Evolutionary conservation across 2,797 vertebrate genomes (phyloP), one percentile per base, ranked within the genome.

Genomic region (Karalla daura): DNA sequence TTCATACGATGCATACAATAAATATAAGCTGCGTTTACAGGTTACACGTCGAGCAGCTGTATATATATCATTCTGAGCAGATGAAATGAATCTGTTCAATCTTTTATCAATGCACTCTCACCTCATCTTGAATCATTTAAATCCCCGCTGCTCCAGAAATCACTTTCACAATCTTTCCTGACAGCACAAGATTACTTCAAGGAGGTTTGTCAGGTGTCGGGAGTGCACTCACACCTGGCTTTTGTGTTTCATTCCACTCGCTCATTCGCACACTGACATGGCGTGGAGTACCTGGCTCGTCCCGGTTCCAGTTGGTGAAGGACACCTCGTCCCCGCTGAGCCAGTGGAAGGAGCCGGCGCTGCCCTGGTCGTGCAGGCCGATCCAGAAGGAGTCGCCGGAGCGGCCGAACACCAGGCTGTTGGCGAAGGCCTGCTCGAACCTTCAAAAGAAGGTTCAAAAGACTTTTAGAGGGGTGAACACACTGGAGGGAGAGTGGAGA

Each of bases 341-440:
- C 98, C 98, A 99, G 62, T 78, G 94, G 89, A 97, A 98, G 0
- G 92, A 80, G 0, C 94, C 93, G 0, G 92, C 94, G 51, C 81
- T 75, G n/a, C 93, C 95, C 79, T 95, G 88, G 82, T 97, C 94
- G 63, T 94, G 89, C 60, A 99, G 91, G 0, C 96, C 96, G 0
- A 96, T 96, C 98, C 98, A 99, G 82, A 96, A 97, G 71, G 80
- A 94, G 37, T 95, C 95, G 0, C 91, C 94, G 0, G 95, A 93
- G 75, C 95, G 96, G 27, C 93, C 94, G 0, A 95, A 96, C 84
- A 98, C 91, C 81, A 99, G 91, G 84, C 96, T 98, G 92, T 93
- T 98, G 74, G 95, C 90, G 0, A 96, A 99, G 2, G 97, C 97
- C 91, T 99, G 97, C 74, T 99, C 97, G 0, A 98, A 99, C 90